Conservation (phyloP, 2,888 invertebrate species). For the Dryocosmus kuriphilus region DNA sequence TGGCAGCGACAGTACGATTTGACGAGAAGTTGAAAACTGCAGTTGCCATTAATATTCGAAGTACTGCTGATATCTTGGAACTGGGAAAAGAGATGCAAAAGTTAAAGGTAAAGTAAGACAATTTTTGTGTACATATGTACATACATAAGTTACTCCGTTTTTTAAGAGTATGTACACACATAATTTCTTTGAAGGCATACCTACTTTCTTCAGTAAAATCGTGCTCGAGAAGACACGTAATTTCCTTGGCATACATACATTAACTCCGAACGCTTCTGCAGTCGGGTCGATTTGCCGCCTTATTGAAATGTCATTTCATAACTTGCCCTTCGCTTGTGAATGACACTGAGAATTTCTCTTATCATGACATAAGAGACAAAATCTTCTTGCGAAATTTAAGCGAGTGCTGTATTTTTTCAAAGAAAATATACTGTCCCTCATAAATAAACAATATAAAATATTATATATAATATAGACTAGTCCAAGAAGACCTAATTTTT, state of each 20-base stretch:
- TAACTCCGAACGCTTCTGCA: conserved; percentile 27
- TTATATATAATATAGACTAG: not conserved
- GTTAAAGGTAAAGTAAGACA: conserved; percentile 79
- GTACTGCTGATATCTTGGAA: conserved; percentile 82
- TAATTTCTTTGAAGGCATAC: conserved; percentile 24
- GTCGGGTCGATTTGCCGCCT: conserved; percentile 24
- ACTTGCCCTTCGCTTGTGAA: conserved; percentile 35
- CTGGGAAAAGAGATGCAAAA: conserved; percentile 83
- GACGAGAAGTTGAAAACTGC: conserved; percentile 85
- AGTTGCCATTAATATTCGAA: conserved; percentile 84
- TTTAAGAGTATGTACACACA: conserved; percentile 8
- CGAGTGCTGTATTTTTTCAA: not conserved
- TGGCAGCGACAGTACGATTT: conserved; percentile 88
- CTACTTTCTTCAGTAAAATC: conserved; percentile 37
- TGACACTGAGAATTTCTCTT: conserved; percentile 22
- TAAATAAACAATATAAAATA: not conserved
- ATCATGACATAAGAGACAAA: conserved; percentile 31
- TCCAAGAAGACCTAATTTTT: too few relatives aligned
- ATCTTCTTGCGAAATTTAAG: conserved; percentile 29
- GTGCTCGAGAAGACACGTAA: conserved; percentile 34
- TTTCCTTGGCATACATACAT: conserved; percentile 37
- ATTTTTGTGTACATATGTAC: conserved; percentile 6
- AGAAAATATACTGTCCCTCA: not conserved
- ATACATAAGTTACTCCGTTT: conserved; percentile 34
- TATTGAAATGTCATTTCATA: conserved; percentile 41